These are phyloP conservation scores for Gymnarchus niloticus DNA, from an alignment of 2,113 vertebrate genomes.

Conservation along the genomic window DNA sequence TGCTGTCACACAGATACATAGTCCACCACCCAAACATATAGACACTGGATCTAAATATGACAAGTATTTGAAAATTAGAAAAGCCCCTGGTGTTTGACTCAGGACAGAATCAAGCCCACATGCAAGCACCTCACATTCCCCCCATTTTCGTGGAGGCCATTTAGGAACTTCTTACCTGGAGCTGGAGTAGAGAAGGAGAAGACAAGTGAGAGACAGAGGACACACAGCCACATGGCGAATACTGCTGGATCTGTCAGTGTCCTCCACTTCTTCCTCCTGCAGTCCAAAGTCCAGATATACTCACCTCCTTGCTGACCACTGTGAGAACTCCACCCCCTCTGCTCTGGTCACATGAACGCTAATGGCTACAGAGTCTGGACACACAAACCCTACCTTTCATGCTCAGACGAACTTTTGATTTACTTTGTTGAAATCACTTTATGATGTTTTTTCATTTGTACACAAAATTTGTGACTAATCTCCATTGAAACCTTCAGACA, in stretches of 20 bases:
- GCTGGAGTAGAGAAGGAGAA: slow-evolving; percentile 36
- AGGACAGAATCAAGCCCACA: neutral
- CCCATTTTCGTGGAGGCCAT: neutral
- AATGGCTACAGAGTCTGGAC: neutral
- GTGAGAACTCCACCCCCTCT: neutral
- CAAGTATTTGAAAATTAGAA: neutral
- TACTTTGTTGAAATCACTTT: neutral
- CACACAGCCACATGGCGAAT: slow-evolving; percentile 44
- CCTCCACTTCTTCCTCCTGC: slow-evolving; percentile 22
- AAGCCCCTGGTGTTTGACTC: neutral
- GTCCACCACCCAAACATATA: neutral
- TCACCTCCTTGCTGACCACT: neutral
- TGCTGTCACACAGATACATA: neutral
- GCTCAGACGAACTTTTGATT: too few species aligned
- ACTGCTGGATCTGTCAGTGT: neutral
- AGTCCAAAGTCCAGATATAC: slow-evolving; percentile 46
- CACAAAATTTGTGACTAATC: neutral
- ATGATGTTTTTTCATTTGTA: neutral
- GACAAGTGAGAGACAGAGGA: slow-evolving; percentile 39
- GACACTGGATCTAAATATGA: neutral
- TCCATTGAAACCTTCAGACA: neutral
- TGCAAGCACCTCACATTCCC: neutral
- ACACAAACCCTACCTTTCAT: too few species aligned
- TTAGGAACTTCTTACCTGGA: slow-evolving; percentile 49
- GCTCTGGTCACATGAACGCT: neutral